Evolutionary conservation across 1,140 invertebrate species (phyloP), one percentile per base, ranked within the genome.

Genomic region (Polypedilum vanderplanki): DNA sequence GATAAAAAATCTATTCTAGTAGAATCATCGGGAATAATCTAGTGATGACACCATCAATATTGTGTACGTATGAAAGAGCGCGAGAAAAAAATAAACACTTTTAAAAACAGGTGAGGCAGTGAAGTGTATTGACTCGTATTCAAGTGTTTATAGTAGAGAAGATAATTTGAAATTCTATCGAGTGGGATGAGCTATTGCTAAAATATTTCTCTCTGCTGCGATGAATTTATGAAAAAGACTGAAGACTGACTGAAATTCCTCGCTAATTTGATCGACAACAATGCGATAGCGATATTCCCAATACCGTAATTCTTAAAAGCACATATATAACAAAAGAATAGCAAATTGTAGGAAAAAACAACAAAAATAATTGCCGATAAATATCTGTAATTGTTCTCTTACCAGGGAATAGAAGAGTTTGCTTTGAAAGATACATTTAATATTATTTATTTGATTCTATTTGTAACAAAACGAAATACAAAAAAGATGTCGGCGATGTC

Each of bases 161-260:
- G 46, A 57, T 57, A n/a, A 57, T n/a, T n/a, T n/a, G 12, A 15
- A 57, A 57, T n/a, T 57, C 46, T 15, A 57, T 57, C 46, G 46
- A 57, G 46, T 57, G 46, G 46, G 46, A 57, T 57, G 46, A 57
- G 46, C 46, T n/a, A 57, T 57, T 57, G 46, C 46, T n/a, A 57
- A 57, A 57, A 57, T 15, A 57, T 57, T 15, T 57, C 12, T 57
- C 12, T 33, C 24, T 33, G 24, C 5, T 33, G 24, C 24, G 24
- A 33, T 33, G 24, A 33, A 33, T 33, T 33, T 33, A 33, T 33
- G 24, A 33, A 33, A 5, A 33, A 33, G 24, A 33, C 2, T 33
- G 24, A 33, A 5, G 24, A 33, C 24, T 33, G 24, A 5, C 24
- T 33, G 24, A 33, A 33, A 5, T 33, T 33, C 24, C 24, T 33